Evolutionary conservation across 2,113 vertebrate genomes (phyloP).

Genomic region (Ivindomyrus marchei): DNA sequence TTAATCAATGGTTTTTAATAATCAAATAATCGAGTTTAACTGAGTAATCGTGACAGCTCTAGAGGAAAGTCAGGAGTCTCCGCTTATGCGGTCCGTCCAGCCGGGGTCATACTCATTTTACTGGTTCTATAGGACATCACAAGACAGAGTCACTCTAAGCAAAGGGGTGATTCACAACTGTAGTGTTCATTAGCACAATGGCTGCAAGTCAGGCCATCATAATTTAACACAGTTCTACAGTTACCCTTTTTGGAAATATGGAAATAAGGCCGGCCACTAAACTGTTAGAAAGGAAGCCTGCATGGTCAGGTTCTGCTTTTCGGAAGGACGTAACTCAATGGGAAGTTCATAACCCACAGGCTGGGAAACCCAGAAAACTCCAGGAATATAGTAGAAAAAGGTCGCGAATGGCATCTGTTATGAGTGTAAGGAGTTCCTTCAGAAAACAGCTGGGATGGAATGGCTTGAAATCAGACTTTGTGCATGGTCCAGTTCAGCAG

Average conservation of each 20-base stretch:
- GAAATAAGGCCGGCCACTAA: not conserved
- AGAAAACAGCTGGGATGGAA: not conserved
- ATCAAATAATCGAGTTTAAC: not conserved
- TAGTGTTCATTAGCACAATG: not conserved
- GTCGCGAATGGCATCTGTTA: not conserved
- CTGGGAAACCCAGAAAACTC: not conserved
- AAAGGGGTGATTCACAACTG: not conserved
- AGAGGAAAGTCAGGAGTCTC: not conserved
- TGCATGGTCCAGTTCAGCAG: not conserved
- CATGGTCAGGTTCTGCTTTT: not conserved
- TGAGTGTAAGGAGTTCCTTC: not conserved
- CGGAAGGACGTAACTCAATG: not conserved
- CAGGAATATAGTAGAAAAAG: not conserved
- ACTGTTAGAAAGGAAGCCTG: not conserved
- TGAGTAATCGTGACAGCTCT: not conserved
- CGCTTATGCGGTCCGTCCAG: not conserved
- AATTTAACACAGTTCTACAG: not conserved
- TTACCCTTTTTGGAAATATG: not conserved
- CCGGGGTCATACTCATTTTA: not conserved
- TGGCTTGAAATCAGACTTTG: not conserved
- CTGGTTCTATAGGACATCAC: not conserved
- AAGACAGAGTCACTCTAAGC: not conserved
- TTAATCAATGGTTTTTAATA: not conserved
- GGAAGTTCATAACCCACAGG: not conserved
- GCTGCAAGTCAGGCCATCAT: not conserved